Conservation (phyloP, 1,140 invertebrate species). For the Daktulosphaira vitifoliae region DNA sequence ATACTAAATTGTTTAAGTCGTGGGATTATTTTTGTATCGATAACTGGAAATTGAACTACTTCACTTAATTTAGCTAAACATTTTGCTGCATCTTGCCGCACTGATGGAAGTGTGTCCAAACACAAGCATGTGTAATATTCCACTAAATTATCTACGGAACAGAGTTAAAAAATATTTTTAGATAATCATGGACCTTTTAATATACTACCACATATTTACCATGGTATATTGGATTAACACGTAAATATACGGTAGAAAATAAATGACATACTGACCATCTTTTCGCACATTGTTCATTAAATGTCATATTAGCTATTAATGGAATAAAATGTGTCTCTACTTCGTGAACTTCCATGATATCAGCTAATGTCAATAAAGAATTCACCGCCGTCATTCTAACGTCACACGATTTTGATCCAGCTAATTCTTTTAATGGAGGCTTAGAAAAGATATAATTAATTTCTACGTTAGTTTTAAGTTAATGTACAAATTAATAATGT, state of each 20-base stretch:
- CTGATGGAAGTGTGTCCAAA: neutral
- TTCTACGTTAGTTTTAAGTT: too few relatives aligned
- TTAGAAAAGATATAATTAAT: too few relatives aligned
- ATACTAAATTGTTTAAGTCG: constrained; percentile 8
- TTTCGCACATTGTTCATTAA: constrained; percentile 6
- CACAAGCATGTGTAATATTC: constrained; percentile 5
- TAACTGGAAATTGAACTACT: constrained; percentile 3
- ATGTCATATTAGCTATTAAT: constrained; percentile 10
- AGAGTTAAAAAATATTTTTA: too few relatives aligned
- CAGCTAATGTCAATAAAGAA: constrained; percentile 15
- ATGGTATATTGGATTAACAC: constrained; percentile 14
- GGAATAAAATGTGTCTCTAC: constrained; percentile 3
- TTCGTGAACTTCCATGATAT: constrained; percentile 11
- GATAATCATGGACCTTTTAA: too few relatives aligned
- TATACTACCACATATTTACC: too few relatives aligned
- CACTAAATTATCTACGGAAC: constrained; percentile 18
- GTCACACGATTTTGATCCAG: neutral
- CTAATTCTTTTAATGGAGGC: constrained; percentile 15
- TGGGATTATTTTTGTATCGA: constrained; percentile 13
- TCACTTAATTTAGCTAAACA: constrained; percentile 7
- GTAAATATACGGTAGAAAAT: constrained; percentile 12
- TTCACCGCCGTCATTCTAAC: constrained; percentile 9
- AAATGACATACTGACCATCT: constrained; percentile 15
- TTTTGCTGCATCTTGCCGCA: constrained; percentile 10
- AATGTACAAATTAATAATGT: too few relatives aligned